A percentile compares a stretch with the other conserved stretches of the same genome.
Conservation (phyloP, 2,888 invertebrate species). For the Habroteleia sp. region DNA sequence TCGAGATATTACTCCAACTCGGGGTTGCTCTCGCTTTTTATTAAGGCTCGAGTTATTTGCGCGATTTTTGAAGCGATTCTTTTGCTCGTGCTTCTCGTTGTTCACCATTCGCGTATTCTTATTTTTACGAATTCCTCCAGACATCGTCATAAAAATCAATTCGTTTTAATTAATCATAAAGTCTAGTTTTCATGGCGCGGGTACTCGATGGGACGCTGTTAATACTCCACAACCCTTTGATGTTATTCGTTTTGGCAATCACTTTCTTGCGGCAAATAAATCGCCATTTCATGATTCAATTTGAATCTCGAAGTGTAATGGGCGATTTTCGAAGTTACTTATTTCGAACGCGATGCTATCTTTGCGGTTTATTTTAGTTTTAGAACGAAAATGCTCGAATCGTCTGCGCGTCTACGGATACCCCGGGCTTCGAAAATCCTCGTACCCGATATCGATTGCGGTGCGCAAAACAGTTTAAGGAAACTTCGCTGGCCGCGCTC, state of each 20-base stretch:
- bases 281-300: slow-evolving; percentile 18
- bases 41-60: slow-evolving; percentile 15
- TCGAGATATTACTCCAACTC: slow-evolving; percentile 33
- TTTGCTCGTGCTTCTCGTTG: neutral
- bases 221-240: neutral
- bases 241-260: neutral
- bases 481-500: slow-evolving; percentile 46
- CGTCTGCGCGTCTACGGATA: too few relatives aligned
- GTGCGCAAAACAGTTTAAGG: slow-evolving; percentile 58
- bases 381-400: slow-evolving; percentile 12
- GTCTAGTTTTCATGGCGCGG: slow-evolving; percentile 2
- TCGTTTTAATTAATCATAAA: slow-evolving; percentile 6
- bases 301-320: slow-evolving; percentile 15
- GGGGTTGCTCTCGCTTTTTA: slow-evolving; percentile 23
- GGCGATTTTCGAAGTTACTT: slow-evolving; percentile 34
- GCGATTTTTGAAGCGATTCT: slow-evolving; percentile 12
- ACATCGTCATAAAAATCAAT: neutral
- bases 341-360: slow-evolving; percentile 22
- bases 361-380: slow-evolving; percentile 69
- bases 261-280: slow-evolving; percentile 5
- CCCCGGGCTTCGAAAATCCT: slow-evolving; percentile 58
- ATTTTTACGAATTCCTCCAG: slow-evolving; percentile 6
- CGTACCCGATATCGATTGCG: slow-evolving; percentile 61
- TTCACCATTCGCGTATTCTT: neutral
- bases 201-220: slow-evolving; percentile 1